These are phyloP conservation scores for Ameiurus melas DNA, from an alignment of 2,113 vertebrate species.

Conservation along the genomic window DNA sequence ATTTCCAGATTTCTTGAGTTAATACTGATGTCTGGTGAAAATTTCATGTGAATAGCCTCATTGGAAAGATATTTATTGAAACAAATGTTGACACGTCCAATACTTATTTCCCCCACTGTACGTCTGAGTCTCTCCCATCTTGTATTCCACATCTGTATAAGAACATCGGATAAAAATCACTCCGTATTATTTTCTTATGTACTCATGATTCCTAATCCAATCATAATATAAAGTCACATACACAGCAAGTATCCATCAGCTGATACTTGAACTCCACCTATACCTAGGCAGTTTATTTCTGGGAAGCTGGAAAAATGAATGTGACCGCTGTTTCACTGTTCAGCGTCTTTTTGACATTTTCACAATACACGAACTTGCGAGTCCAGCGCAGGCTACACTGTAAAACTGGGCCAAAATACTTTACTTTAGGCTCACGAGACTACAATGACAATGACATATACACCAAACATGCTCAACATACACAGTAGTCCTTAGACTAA, in stretches of 20 bases:
- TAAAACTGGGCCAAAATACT: conserved; percentile 34
- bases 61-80: no score
- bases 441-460: conserved; percentile 44
- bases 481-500: conserved; percentile 57
- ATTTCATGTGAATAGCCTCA: no score
- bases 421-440: conserved; percentile 37
- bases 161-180: neutral
- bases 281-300: conserved; percentile 15
- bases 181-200: neutral
- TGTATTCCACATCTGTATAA: neutral
- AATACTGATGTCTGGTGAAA: no score
- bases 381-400: neutral
- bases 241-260: neutral
- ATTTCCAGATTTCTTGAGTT: no score
- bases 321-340: conserved; percentile 14
- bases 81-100: no score
- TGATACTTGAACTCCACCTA: conserved; percentile 11
- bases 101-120: no score
- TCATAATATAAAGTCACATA: neutral
- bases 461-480: conserved; percentile 48
- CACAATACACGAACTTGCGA: conserved; percentile 24
- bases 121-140: neutral
- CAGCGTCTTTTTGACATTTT: conserved; percentile 44
- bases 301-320: conserved; percentile 13
- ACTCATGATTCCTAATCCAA: neutral